phyloP scores from a whole-genome alignment of 2,113 vertebrate species.

The Cephalopholis sonnerati region DNA sequence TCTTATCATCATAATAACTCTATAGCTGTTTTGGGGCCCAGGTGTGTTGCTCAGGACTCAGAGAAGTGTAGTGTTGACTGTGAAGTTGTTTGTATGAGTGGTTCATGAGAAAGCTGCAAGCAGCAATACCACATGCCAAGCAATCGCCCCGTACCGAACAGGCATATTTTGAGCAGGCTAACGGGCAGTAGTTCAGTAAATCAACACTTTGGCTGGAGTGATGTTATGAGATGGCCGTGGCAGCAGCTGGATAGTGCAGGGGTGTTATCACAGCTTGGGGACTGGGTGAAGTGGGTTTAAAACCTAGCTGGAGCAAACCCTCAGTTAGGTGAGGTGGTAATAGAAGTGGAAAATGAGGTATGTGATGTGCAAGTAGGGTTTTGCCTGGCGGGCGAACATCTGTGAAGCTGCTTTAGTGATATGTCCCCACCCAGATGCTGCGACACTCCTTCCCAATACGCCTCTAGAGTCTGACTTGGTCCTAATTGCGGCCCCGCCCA shows the following conservation, averaged over 20 bases:
- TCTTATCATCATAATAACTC: too few relatives aligned
- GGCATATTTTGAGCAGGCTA: too few relatives aligned
- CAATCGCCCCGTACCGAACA: too few relatives aligned
- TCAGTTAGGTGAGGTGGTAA: not conserved
- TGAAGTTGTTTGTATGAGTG: too few relatives aligned
- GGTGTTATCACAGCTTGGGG: not conserved
- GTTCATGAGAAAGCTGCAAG: too few relatives aligned
- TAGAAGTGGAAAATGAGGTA: not conserved
- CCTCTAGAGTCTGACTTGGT: not conserved
- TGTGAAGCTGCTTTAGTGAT: not conserved
- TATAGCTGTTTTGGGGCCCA: too few relatives aligned
- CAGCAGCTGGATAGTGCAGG: constrained; percentile 2
- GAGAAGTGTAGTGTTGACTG: too few relatives aligned
- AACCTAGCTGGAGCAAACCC: not conserved
- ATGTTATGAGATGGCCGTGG: not conserved
- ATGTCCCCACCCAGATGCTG: not conserved
- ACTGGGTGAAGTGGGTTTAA: not conserved
- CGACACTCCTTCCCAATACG: not conserved
- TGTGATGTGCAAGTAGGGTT: constrained; percentile 4
- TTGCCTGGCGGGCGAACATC: not conserved
- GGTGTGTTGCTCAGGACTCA: too few relatives aligned
- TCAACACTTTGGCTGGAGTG: not conserved
- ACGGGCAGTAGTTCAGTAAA: not conserved
- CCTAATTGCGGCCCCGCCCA: not conserved
- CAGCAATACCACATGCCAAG: too few relatives aligned